A percentile compares a stretch with the other conserved stretches of the same genome.
Evolutionary conservation across 2,797 vertebrate genomes (phyloP).

Genomic region (Sebastes iracundus): DNA sequence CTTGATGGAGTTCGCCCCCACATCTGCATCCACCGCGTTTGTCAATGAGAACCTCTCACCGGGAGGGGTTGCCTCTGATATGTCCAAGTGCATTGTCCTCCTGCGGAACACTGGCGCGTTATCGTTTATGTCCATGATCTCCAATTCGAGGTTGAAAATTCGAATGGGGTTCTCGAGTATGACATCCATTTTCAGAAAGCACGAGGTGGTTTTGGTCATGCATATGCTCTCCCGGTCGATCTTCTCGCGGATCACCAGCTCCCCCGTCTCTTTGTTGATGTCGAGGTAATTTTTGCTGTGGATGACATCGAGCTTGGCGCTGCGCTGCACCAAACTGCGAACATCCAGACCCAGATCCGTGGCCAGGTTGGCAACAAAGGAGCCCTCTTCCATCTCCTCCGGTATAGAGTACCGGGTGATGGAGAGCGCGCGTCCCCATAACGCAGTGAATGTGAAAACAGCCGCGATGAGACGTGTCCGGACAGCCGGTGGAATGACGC

Average conservation of each 20-base stretch:
- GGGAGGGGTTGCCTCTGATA: constrained; percentile 84
- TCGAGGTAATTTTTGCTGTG: constrained; percentile 84
- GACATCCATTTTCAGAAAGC: constrained; percentile 86
- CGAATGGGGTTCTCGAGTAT: constrained; percentile 82
- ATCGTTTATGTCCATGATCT: constrained; percentile 87
- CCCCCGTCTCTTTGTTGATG: constrained; percentile 84
- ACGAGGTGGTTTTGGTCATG: constrained; percentile 80
- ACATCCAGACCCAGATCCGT: constrained; percentile 83
- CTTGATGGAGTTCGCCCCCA: constrained; percentile 85
- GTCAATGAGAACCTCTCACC: constrained; percentile 86
- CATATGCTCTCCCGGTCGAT: constrained; percentile 84
- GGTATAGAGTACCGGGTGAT: constrained; percentile 86
- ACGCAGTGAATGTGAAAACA: constrained; percentile 59
- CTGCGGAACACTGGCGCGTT: constrained; percentile 86
- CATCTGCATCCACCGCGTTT: constrained; percentile 87
- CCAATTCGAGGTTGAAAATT: constrained; percentile 85
- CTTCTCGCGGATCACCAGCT: constrained; percentile 81
- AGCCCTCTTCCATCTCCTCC: constrained; percentile 86
- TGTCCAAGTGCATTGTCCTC: constrained; percentile 82
- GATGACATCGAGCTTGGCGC: constrained; percentile 83
- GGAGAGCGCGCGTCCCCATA: constrained; percentile 76
- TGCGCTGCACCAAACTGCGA: constrained; percentile 76
- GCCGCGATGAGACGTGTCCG: constrained; percentile 50
- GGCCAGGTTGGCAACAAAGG: constrained; percentile 85
- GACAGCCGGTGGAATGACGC: constrained; percentile 18